phyloP scores from a whole-genome alignment of 92 coral and sea anemone genomes.

The Phenganax marumi region DNA sequence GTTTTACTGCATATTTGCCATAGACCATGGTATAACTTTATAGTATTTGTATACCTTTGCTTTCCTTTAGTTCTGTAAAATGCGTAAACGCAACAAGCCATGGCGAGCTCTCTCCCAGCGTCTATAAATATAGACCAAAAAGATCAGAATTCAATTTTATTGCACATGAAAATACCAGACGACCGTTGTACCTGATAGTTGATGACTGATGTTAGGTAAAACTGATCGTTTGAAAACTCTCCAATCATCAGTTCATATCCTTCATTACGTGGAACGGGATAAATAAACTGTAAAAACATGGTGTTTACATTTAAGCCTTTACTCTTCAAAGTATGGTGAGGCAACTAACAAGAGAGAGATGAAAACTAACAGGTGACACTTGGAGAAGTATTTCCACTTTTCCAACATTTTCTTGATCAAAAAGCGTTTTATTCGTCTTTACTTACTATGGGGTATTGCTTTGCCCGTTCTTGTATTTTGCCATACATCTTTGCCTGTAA shows the following conservation, averaged over 20 bases:
- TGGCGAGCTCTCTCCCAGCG: constrained; percentile 83
- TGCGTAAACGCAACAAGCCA: constrained; percentile 89
- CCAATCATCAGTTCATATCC: constrained; percentile 91
- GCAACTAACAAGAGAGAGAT: neutral
- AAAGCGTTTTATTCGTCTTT: neutral
- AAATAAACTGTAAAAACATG: constrained; percentile 70
- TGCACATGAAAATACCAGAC: neutral
- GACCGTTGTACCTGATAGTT: constrained; percentile 69
- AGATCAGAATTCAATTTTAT: neutral
- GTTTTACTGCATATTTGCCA: no score
- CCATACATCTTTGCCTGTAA: constrained; percentile 68
- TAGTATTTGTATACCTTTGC: constrained; percentile 59
- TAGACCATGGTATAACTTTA: no score
- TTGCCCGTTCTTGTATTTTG: constrained; percentile 67
- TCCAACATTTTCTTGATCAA: neutral
- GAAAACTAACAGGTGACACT: neutral
- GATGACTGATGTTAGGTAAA: constrained; percentile 85
- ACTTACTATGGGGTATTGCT: constrained; percentile 73
- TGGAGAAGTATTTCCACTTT: no score
- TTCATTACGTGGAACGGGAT: constrained; percentile 83
- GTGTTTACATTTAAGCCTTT: no score
- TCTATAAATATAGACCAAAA: constrained; percentile 50
- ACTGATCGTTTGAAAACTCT: constrained; percentile 77
- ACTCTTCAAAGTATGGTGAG: neutral
- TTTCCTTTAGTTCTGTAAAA: constrained; percentile 78